Conservation (phyloP, 2,888 invertebrate species). For the Halictus ligatus region DNA sequence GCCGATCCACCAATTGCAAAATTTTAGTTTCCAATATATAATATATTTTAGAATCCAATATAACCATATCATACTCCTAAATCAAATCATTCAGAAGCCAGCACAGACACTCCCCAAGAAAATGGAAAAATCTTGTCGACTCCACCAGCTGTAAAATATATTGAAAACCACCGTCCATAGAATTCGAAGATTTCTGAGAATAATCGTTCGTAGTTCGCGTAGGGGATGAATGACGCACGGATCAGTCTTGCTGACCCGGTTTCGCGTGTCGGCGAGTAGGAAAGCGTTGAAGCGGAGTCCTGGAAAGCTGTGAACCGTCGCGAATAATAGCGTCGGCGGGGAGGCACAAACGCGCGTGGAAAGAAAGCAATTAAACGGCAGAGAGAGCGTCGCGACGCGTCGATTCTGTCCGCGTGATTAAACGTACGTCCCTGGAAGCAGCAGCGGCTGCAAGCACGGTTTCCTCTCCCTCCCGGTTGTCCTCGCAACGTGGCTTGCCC, state of each 20-base stretch:
- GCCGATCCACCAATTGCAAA: background rate
- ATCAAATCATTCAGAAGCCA: too few species aligned
- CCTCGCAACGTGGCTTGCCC: slow-evolving; percentile 60
- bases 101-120: too few species aligned
- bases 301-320: background rate
- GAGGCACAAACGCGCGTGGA: background rate
- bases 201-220: background rate
- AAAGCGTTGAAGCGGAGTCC: background rate
- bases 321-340: background rate
- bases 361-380: slow-evolving; percentile 13
- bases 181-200: background rate
- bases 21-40: too few species aligned
- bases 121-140: too few species aligned
- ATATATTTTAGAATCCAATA: too few species aligned
- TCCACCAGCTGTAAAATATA: background rate
- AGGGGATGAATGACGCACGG: background rate
- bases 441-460: slow-evolving; percentile 18
- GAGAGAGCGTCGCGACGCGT: background rate
- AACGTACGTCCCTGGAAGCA: slow-evolving; percentile 41
- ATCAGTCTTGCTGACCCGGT: background rate
- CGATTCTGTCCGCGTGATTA: slow-evolving; percentile 18
- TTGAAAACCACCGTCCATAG: background rate
- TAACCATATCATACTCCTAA: too few species aligned
- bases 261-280: background rate
- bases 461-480: slow-evolving; percentile 21